Percentiles rank a stretch among this genome's conserved stretches.
Conservation (phyloP, 2,113 vertebrate species). For the Mormyrus lacerda region DNA sequence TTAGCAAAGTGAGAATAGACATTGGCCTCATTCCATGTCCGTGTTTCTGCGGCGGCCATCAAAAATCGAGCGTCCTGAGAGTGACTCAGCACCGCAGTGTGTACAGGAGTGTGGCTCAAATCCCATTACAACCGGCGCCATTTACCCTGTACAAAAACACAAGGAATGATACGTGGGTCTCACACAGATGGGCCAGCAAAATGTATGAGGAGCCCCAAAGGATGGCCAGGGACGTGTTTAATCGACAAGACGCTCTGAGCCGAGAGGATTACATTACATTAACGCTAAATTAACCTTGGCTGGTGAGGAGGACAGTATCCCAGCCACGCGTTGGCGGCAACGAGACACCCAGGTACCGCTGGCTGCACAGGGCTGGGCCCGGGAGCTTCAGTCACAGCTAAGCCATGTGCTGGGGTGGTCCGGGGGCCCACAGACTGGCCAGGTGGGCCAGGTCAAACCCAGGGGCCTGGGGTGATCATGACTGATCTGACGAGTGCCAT, state of each 20-base stretch:
- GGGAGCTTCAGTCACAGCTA: not conserved
- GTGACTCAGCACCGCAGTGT: constrained; percentile 9
- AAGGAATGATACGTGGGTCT: not conserved
- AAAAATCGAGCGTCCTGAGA: not conserved
- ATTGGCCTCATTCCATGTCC: not conserved
- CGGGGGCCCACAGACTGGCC: not conserved
- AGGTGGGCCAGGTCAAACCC: not conserved
- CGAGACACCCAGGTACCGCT: not conserved
- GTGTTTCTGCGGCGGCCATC: constrained; percentile 2
- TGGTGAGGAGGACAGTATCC: not conserved
- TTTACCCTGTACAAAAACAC: not conserved
- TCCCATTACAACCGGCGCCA: not conserved
- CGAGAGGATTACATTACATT: not conserved
- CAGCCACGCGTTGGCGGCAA: not conserved
- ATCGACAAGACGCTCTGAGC: not conserved
- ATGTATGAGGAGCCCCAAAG: not conserved
- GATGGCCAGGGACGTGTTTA: not conserved
- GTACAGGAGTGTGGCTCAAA: not conserved
- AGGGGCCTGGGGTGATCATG: not conserved
- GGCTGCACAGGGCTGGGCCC: not conserved
- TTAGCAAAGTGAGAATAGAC: constrained; percentile 17
- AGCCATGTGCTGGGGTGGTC: not conserved
- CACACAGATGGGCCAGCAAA: not conserved
- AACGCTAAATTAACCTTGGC: constrained; percentile 16
- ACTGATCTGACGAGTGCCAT: not conserved